Evolutionary conservation across 1,140 invertebrate species (phyloP).

Genomic region (Drosophila elegans): DNA sequence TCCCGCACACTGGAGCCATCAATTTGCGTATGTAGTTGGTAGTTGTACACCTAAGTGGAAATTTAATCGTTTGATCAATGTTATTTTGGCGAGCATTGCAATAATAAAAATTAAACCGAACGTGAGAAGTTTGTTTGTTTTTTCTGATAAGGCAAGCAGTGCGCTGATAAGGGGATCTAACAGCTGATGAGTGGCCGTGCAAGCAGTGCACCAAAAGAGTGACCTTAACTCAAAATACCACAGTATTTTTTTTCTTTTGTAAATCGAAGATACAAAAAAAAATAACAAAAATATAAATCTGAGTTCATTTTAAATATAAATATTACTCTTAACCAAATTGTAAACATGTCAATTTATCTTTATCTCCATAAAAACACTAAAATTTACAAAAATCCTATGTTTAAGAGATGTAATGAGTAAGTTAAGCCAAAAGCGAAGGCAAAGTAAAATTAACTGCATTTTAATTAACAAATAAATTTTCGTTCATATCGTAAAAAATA

Average conservation of each 20-base stretch:
- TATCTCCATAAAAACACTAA: too few relatives aligned
- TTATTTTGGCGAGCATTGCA: conserved; percentile 57
- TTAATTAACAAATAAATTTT: neutral
- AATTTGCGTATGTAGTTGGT: conserved; percentile 56
- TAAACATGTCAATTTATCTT: too few relatives aligned
- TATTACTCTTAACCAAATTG: too few relatives aligned
- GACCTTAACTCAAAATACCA: conserved; percentile 16
- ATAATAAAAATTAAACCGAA: conserved; percentile 52
- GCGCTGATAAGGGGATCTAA: conserved; percentile 13
- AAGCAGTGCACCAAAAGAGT: conserved; percentile 17
- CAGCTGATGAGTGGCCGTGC: conserved; percentile 6
- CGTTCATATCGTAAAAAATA: neutral
- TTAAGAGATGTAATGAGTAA: neutral
- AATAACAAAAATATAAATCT: too few relatives aligned
- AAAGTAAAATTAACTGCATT: neutral
- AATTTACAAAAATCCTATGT: too few relatives aligned
- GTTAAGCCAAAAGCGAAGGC: neutral
- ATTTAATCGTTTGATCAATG: conserved; percentile 50
- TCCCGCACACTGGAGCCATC: conserved; percentile 43
- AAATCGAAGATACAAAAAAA: too few relatives aligned
- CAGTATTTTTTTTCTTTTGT: too few relatives aligned
- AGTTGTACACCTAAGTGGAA: conserved; percentile 52
- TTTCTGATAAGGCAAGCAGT: conserved; percentile 19
- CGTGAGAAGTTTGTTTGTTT: conserved; percentile 1
- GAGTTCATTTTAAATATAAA: too few relatives aligned